Conservation (phyloP, 2,113 vertebrate species). For the Pangasianodon gigas region DNA sequence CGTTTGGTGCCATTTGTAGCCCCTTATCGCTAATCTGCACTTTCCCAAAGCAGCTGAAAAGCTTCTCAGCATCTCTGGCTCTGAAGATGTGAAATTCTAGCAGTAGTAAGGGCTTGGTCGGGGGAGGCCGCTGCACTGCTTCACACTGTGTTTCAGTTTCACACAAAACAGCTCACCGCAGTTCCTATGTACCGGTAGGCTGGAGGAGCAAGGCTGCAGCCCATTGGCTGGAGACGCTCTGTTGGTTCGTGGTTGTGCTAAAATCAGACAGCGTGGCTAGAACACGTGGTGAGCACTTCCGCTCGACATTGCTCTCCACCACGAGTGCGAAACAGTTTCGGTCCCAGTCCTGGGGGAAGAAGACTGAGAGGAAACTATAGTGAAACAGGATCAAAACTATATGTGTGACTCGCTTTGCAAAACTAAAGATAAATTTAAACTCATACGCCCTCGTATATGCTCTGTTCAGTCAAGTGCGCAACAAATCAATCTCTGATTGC, state of each 20-base stretch:
- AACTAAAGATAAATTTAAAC: neutral
- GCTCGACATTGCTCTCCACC: conserved; percentile 38
- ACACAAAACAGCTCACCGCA: conserved; percentile 53
- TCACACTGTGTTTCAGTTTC: conserved; percentile 54
- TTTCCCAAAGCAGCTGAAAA: conserved; percentile 1
- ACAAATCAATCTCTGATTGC: neutral
- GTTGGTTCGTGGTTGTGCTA: conserved; percentile 62
- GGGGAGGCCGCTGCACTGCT: conserved; percentile 43
- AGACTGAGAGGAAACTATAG: conserved; percentile 28
- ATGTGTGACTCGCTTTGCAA: conserved; percentile 26
- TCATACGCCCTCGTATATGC: neutral
- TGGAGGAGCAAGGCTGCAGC: conserved; percentile 51
- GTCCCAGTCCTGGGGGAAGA: conserved; percentile 34
- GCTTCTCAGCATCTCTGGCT: neutral
- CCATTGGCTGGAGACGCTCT: conserved; percentile 51
- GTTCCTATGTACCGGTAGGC: conserved; percentile 52
- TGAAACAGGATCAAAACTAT: conserved; percentile 32
- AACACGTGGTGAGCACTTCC: conserved; percentile 56
- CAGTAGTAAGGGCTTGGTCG: conserved; percentile 28
- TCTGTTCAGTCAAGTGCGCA: neutral
- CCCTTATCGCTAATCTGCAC: neutral
- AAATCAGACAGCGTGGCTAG: conserved; percentile 55
- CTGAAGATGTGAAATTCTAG: conserved; percentile 18
- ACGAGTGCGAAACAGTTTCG: conserved; percentile 38
- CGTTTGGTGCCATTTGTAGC: neutral